These are phyloP conservation scores for Aphodius granarius DNA, from an alignment of 2,888 invertebrate species.

Conservation along the genomic window DNA sequence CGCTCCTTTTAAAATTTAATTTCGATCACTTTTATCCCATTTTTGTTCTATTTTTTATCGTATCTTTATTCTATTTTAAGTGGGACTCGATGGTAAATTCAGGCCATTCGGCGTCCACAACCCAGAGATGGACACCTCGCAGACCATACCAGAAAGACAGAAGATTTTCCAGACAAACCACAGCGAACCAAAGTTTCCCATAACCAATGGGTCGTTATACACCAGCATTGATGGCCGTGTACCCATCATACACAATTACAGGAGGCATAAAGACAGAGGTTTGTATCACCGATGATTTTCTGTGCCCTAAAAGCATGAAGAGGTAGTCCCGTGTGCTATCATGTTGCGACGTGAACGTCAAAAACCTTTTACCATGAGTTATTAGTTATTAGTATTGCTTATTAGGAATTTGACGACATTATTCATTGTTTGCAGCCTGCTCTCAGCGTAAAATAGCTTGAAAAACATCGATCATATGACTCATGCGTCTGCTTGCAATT, in stretches of 20 bases:
- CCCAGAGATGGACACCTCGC: constrained; percentile 47
- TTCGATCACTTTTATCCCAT: neutral
- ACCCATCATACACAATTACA: constrained; percentile 57
- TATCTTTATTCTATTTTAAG: constrained; percentile 38
- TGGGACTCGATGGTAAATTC: constrained; percentile 63
- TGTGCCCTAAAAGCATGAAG: too few relatives aligned
- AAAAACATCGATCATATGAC: too few relatives aligned
- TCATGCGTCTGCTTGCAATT: neutral
- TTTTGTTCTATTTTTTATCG: neutral
- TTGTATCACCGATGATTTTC: neutral
- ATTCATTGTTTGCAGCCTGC: too few relatives aligned
- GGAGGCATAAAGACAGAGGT: constrained; percentile 48
- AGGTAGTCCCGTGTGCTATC: too few relatives aligned
- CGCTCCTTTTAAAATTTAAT: neutral
- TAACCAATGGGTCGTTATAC: constrained; percentile 62
- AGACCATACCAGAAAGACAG: constrained; percentile 45
- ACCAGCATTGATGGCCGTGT: constrained; percentile 57
- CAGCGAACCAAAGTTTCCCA: constrained; percentile 60
- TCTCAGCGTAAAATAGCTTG: too few relatives aligned
- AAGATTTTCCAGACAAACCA: constrained; percentile 47
- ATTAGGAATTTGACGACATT: too few relatives aligned
- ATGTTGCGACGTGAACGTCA: too few relatives aligned
- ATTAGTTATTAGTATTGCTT: too few relatives aligned
- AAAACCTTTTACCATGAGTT: too few relatives aligned
- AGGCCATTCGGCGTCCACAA: constrained; percentile 57